Conservation (phyloP, 2,888 invertebrate genomes). For the Abrostola tripartita region DNA sequence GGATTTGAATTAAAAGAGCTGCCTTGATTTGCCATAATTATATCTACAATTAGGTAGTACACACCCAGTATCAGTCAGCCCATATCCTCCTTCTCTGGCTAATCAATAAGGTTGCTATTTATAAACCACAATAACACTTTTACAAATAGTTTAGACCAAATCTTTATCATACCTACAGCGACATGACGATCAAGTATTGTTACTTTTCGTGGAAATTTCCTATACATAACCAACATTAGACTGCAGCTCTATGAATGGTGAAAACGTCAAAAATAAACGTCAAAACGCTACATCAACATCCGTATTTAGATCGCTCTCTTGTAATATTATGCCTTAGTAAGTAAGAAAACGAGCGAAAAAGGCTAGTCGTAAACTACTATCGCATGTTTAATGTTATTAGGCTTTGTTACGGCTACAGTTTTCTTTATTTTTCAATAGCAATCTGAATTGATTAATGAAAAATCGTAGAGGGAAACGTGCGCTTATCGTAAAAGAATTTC, state of each 20-base stretch:
- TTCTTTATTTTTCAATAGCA: slow-evolving; percentile 44
- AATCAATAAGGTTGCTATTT: no score
- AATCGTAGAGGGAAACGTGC: slow-evolving; percentile 11
- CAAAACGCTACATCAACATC: slow-evolving; percentile 25
- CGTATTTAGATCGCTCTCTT: slow-evolving; percentile 29
- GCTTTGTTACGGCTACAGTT: slow-evolving; percentile 33
- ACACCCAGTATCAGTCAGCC: no score
- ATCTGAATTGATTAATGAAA: slow-evolving; percentile 8
- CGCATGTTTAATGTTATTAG: slow-evolving; percentile 20
- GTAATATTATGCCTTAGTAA: slow-evolving; percentile 38
- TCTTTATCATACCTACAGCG: no score
- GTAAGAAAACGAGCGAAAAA: slow-evolving; percentile 19
- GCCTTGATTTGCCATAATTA: no score
- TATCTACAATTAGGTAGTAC: no score
- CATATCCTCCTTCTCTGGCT: no score
- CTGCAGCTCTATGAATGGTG: not conserved
- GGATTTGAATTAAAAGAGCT: no score
- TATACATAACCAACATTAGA: not conserved
- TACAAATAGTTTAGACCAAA: no score
- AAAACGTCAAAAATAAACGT: not conserved
- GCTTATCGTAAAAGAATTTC: slow-evolving; percentile 23
- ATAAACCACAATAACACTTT: no score
- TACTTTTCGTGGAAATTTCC: no score
- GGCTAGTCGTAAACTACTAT: slow-evolving; percentile 32
- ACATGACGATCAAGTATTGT: no score